Evolutionary conservation across 2,797 vertebrate genomes (phyloP), one percentile per base, ranked within the genome.

Genomic region (Hozukius guyotensis): DNA sequence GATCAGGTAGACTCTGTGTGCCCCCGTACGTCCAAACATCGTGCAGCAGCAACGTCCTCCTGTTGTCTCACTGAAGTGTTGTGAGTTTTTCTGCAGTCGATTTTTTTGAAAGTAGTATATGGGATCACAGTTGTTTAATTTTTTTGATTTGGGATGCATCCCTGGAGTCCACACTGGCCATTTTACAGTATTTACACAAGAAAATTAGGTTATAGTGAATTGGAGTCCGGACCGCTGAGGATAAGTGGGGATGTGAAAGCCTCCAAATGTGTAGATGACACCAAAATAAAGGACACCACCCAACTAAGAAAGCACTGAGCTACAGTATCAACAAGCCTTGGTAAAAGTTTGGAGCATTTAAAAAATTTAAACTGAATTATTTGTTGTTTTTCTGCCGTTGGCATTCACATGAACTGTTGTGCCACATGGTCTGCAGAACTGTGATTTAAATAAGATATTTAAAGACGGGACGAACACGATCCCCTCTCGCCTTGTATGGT

Each of bases 121-220:
- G 0, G 5, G 9, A 24, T 67, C 27, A 10, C 63, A 38, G 63
- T 27, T 18, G 9, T 8, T 63, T 25, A 16, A 57, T 68, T 66
- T 8, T 13, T 67, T 69, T 46, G 68, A 86, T 36, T 78, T 38
- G 27, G 31, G 76, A 75, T 63, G 36, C 27, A 49, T 46, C 72
- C 60, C 27, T 57, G 20, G 56, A 80, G 67, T 80, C 36, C 66
- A 56, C 59, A 68, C 38, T 55, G 74, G 65, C 75, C 67, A 22
- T 72, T 82, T 63, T 62, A 79, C 72, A 81, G 38, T 86, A 91
- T 90, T 80, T 86, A 88, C 90, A 90, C 1, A 11, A 67, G 56
- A 74, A 10, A 82, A 72, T 56, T 6, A 86, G 49, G 55, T 81
- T 72, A 59, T 36, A 81, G 66, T 63, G 77, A 83, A 72, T 69